These are phyloP conservation scores for Pycnomerus fuliginosus DNA, from an alignment of 2,888 invertebrate species.

Conservation along the genomic window DNA sequence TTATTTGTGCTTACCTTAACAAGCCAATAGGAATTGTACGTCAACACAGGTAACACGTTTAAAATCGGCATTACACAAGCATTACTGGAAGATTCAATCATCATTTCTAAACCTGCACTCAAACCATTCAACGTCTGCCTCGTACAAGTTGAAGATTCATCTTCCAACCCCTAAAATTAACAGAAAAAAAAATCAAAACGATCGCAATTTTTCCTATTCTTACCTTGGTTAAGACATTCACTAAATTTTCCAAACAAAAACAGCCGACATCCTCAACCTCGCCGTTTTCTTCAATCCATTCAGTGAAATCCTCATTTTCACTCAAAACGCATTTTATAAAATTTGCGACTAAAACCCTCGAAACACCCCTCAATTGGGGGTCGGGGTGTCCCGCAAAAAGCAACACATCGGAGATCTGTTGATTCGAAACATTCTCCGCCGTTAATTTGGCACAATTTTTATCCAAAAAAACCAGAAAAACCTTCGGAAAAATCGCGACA, in stretches of 20 bases:
- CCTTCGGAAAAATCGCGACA: constrained; percentile 70
- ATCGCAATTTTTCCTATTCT: too few relatives aligned
- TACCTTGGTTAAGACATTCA: constrained; percentile 33
- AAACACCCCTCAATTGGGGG: constrained; percentile 77
- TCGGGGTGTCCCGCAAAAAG: constrained; percentile 72
- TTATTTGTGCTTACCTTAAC: constrained; percentile 63
- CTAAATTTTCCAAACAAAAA: constrained; percentile 21
- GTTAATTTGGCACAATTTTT: constrained; percentile 53
- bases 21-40: constrained; percentile 79
- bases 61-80: constrained; percentile 59
- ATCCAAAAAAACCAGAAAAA: constrained; percentile 66
- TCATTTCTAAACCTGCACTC: constrained; percentile 57
- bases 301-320: constrained; percentile 57
- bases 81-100: constrained; percentile 66
- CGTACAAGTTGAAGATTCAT: constrained; percentile 74
- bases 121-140: constrained; percentile 69
- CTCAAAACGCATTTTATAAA: constrained; percentile 64
- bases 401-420: constrained; percentile 70
- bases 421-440: constrained; percentile 44
- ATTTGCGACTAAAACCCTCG: constrained; percentile 66
- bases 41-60: constrained; percentile 63
- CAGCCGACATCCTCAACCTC: constrained; percentile 15
- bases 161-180: constrained; percentile 64
- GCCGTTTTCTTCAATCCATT: constrained; percentile 53
- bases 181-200: constrained; percentile 9